A percentile compares a stretch with the other conserved stretches of the same genome.
Conservation (phyloP, 2,888 invertebrate genomes). For the Imbricaverruca yamaguchii region DNA sequence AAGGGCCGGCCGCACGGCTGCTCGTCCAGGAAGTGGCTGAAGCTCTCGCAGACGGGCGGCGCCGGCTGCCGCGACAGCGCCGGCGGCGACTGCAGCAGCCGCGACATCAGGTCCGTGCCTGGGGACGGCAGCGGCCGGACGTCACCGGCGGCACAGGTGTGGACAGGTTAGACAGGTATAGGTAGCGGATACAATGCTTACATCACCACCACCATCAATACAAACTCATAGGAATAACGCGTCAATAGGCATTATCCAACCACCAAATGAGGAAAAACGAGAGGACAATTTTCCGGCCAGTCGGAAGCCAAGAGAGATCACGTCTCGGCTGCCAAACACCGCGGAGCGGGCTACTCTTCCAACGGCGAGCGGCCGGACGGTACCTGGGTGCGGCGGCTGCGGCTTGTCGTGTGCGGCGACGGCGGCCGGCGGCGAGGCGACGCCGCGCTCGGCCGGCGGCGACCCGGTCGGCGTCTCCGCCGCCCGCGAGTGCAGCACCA, state of each 20-base stretch:
- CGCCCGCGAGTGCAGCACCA: conserved; percentile 22
- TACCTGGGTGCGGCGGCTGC: background rate
- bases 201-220: no score
- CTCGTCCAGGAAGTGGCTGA: conserved; percentile 54
- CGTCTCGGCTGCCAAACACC: no score
- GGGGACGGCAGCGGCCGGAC: conserved; percentile 9
- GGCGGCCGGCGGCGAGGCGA: conserved; percentile 30
- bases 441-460: conserved; percentile 32
- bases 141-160: no score
- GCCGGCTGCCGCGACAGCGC: conserved; percentile 18
- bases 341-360: no score
- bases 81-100: conserved; percentile 24
- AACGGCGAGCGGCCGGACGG: background rate
- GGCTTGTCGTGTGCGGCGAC: conserved; percentile 20
- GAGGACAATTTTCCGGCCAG: no score
- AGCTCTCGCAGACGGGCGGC: conserved; percentile 52
- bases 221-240: no score
- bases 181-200: no score
- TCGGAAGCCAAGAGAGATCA: no score
- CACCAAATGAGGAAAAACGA: no score
- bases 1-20: conserved; percentile 65
- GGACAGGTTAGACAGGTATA: no score
- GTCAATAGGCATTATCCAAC: no score
- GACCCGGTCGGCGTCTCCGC: conserved; percentile 21
- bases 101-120: conserved; percentile 25